Evolutionary conservation across 2,888 invertebrate species (phyloP), one percentile per base, ranked within the genome.

Genomic region (Acleris laterana): DNA sequence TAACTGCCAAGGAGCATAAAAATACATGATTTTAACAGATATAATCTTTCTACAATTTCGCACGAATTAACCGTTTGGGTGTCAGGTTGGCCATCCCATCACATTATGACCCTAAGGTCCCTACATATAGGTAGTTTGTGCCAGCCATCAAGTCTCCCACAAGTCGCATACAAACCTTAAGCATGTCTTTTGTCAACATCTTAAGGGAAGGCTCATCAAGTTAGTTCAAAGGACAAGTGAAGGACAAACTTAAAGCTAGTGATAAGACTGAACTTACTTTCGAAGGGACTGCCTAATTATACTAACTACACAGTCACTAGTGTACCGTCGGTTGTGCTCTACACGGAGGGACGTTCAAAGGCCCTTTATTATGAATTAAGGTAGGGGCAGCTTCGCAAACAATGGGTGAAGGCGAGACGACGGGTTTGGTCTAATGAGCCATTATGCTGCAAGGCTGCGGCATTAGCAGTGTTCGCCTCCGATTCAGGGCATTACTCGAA

Each of bases 361-460:
- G 82, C 71, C 81, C 81, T 82, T 84, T 85, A 85, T 85, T 87
- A 89, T 86, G 87, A 89, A 85, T 80, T 79, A 83, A 83, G 79
- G 77, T 72, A 73, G 73, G 53, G 77, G 79, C 78, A 81, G 78
- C 79, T 84, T 79, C 80, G 82, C 86, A 88, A 89, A 89, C 89
- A 90, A 90, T 89, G 83, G 84, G 71, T 74, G 80, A 74, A 77
- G 79, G 77, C 79, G 82, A 78, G 79, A 79, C 79, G 77, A 76
- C 86, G 78, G 78, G 83, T 86, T 85, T 84, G 88, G 86, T 77
- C 85, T 90, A 90, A 90, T 89, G 90, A 90, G 87, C 85, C 81
- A 89, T 90, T 89, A 88, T 88, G 78, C 79, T 73, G 76, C 79
- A 78, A 77, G 75, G 75, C 77, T 80, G 77, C 72, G 77, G 69